Evolutionary conservation across 2,113 vertebrate genomes (phyloP).

Genomic region (Psilopsiagon aurifrons): DNA sequence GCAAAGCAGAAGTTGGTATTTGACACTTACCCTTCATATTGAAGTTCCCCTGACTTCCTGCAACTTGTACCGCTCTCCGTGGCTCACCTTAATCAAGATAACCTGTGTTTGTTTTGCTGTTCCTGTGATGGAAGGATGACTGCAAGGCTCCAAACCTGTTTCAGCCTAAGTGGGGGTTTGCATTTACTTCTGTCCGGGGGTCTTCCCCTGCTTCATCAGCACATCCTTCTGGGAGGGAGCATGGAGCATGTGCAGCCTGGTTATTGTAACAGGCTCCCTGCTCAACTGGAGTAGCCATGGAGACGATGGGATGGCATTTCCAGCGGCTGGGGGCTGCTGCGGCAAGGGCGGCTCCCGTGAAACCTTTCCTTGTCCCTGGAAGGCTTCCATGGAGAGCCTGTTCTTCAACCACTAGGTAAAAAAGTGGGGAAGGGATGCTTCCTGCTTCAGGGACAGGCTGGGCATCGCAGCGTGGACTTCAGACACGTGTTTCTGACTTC

Average conservation of each 20-base stretch:
- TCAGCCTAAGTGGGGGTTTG: neutral
- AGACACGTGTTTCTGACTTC: accelerated
- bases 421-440: neutral
- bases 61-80: accelerated
- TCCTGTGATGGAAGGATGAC: neutral
- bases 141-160: neutral
- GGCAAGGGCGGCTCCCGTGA: neutral
- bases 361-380: neutral
- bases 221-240: neutral
- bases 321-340: neutral
- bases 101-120: neutral
- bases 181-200: neutral
- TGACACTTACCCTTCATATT: neutral
- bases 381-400: neutral
- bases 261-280: neutral
- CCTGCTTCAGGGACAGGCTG: neutral
- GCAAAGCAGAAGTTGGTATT: neutral
- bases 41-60: too few species aligned
- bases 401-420: neutral
- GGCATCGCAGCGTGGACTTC: too few species aligned
- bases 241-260: neutral
- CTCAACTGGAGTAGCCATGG: constrained; percentile 3
- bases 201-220: neutral
- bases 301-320: neutral
- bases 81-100: neutral